Conservation (phyloP, 2,797 vertebrate species). For the Tangara arthus region DNA sequence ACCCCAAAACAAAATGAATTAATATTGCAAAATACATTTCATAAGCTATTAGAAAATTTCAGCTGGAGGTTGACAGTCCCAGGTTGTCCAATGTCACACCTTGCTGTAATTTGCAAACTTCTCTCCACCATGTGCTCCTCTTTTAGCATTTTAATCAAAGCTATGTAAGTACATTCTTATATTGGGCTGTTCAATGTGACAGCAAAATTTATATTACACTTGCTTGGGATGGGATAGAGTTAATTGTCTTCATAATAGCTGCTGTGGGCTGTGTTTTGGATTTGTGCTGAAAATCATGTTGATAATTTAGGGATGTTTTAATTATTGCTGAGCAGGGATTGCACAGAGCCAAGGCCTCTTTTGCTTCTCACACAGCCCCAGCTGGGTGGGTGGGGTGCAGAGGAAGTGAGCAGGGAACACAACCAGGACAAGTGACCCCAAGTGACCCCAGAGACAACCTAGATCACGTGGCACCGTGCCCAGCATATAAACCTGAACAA, state of each 20-base stretch:
- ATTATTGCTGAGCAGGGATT: neutral
- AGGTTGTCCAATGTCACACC: neutral
- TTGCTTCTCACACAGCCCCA: neutral
- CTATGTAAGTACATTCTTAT: neutral
- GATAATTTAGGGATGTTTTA: neutral
- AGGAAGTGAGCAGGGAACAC: neutral
- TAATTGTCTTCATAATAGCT: neutral
- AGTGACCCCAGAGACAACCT: neutral
- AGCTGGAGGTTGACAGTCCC: neutral
- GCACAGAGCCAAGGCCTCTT: neutral
- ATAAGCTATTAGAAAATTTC: neutral
- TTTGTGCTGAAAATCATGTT: neutral
- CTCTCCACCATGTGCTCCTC: neutral
- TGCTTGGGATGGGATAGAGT: neutral
- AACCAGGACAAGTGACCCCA: neutral
- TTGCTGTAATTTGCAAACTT: neutral
- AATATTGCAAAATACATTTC: neutral
- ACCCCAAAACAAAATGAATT: neutral
- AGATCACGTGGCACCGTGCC: too few relatives aligned
- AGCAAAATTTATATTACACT: neutral
- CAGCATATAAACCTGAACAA: neutral
- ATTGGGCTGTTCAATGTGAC: neutral
- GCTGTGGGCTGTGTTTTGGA: neutral
- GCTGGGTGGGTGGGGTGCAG: rapidly evolving
- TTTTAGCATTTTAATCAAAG: neutral